Base-by-base conservation (phyloP, 2,797 vertebrate species). In the Alca torda region DNA sequence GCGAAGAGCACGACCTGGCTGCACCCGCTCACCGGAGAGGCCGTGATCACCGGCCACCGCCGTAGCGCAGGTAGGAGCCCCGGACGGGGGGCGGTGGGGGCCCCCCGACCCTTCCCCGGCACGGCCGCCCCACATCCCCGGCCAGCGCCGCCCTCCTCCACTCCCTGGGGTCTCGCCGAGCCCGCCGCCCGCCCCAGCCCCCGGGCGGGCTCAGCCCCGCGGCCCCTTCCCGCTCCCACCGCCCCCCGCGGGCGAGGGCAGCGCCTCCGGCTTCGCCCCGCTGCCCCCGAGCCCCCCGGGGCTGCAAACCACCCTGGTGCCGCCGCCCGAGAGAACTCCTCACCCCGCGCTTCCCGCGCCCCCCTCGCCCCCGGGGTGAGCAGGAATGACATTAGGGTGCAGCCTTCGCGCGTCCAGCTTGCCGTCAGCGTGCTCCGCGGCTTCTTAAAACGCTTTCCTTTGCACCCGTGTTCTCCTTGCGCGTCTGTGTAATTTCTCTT, bases 1-100 rank as follows among this genome's bases (percentile, higher is more conserved):
- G 99, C 99, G 65, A 99, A 99, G 98, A 99, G 99, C 97, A 99
- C 99, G 97, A 99, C 99, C 98, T 99, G 99, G 99, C 98, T 99
- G 98, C 99, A 99, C 98, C 99, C 99, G 63, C 98, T 98, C 48
- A 99, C 98, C 51, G 99, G 99, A 85, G 99, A 99, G 97, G 99
- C 99, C 87, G 98, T 99, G 50, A 98, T 98, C 95, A 99, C 99
- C 60, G 99, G 99, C 7, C 99, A 99, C 98, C 97, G 99, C 53
- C 99, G 98, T 97, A 99, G 99, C 98, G 96, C 99, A 99, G 99
- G 99, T 99, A 98, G 89, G 70, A 73, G 25, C 59, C 51, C 60
- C 35, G 46, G 31, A 56, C 50, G 6, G 73, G 65, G 72, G 79
- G 35, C 30, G 51, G 35, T 65, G 25, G 70, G 25, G 30, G 30